A percentile compares a stretch with the other conserved stretches of the same genome.
phyloP scores from a whole-genome alignment of 2,888 invertebrate genomes.

The Drosophila anomalata region DNA sequence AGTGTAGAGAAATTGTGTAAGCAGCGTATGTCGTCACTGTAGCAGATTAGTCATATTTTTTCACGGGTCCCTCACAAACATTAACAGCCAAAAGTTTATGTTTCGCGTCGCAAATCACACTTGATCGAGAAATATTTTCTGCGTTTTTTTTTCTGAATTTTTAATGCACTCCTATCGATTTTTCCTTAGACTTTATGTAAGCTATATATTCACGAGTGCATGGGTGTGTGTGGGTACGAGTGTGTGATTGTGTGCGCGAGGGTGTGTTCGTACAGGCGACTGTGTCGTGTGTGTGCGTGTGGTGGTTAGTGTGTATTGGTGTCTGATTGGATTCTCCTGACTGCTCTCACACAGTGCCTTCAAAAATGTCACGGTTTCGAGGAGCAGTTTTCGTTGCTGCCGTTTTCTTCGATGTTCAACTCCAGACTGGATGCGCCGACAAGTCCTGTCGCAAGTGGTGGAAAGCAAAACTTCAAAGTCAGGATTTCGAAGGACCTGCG shows the following conservation, averaged over 20 bases:
- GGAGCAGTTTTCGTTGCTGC: slow-evolving; percentile 78
- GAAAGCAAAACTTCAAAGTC: slow-evolving; percentile 48
- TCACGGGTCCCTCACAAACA: slow-evolving; percentile 46
- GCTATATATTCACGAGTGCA: slow-evolving; percentile 57
- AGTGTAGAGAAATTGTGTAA: slow-evolving; percentile 82
- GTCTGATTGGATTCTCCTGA: slow-evolving; percentile 76
- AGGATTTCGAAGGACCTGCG: slow-evolving; percentile 83
- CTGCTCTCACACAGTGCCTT: slow-evolving; percentile 68
- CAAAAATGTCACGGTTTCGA: slow-evolving; percentile 51
- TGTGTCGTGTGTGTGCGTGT: slow-evolving; percentile 54
- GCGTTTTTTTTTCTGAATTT: slow-evolving; percentile 55
- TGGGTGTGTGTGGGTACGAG: slow-evolving; percentile 32
- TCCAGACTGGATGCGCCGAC: slow-evolving; percentile 81
- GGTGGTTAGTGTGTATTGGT: slow-evolving; percentile 46
- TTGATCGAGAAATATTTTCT: slow-evolving; percentile 30
- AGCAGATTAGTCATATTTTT: slow-evolving; percentile 78
- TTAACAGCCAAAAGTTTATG: slow-evolving; percentile 22
- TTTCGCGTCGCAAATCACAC: slow-evolving; percentile 9
- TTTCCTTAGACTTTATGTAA: slow-evolving; percentile 75
- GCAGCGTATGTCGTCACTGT: slow-evolving; percentile 81
- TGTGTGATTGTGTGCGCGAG: slow-evolving; percentile 41
- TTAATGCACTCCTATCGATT: slow-evolving; percentile 76
- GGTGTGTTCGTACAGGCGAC: slow-evolving; percentile 38
- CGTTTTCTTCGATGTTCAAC: slow-evolving; percentile 82
- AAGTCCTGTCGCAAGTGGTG: slow-evolving; percentile 77